A percentile compares a stretch with the other conserved stretches of the same genome.
Evolutionary conservation across 2,888 invertebrate genomes (phyloP).

Genomic region (Cheilosia impressa): DNA sequence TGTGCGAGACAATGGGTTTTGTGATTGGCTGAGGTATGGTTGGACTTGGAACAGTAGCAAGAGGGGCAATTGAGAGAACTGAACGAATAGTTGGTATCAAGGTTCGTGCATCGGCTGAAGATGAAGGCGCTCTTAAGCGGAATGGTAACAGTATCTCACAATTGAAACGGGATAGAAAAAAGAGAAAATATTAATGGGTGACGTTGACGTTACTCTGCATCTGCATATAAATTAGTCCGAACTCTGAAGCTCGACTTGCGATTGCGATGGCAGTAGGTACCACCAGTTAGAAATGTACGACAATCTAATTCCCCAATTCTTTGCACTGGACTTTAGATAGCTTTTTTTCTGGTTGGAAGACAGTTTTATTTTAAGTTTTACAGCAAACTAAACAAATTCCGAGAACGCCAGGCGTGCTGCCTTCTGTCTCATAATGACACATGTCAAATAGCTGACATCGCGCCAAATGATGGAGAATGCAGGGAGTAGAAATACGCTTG

Average conservation of each 20-base stretch:
- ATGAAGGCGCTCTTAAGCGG: background rate
- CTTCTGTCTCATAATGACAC: no score
- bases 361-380: no score
- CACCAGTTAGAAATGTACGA: no score
- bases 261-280: no score
- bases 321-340: no score
- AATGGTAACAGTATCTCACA: background rate
- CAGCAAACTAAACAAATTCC: no score
- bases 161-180: background rate
- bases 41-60: slow-evolving; percentile 34
- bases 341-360: no score
- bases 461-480: no score
- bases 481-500: no score
- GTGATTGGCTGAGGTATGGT: slow-evolving; percentile 46
- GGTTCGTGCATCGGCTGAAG: slow-evolving; percentile 29
- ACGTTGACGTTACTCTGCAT: background rate
- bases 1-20: slow-evolving; percentile 17
- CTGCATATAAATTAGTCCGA: background rate
- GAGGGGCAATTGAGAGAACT: slow-evolving; percentile 43
- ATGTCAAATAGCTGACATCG: no score
- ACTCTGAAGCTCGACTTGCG: background rate
- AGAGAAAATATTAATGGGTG: background rate
- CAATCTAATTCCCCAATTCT: no score
- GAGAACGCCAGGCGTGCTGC: no score
- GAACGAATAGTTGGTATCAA: slow-evolving; percentile 18